Conservation (phyloP, 2,888 invertebrate genomes). For the Stenodema calcarata region DNA sequence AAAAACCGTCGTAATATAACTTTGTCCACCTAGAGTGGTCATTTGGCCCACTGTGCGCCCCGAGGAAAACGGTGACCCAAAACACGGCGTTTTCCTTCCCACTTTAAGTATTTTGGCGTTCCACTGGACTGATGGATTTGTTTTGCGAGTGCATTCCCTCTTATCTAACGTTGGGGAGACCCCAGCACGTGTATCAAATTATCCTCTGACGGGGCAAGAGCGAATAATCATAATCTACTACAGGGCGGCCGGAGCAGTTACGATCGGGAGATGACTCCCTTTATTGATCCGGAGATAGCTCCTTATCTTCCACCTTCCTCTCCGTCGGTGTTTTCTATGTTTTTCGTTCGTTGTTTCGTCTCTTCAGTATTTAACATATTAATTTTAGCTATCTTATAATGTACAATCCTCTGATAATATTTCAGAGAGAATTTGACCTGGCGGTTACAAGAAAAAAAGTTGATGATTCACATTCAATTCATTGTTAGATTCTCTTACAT, state of each 20-base stretch:
- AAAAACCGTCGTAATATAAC: no score
- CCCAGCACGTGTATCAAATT: slow-evolving; percentile 8
- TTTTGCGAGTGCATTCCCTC: background rate
- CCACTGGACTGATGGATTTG: background rate
- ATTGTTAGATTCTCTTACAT: no score
- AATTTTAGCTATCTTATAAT: no score
- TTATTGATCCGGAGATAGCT: background rate
- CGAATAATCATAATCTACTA: background rate
- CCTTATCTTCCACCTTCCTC: background rate
- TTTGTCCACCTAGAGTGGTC: no score
- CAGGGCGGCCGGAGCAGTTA: background rate
- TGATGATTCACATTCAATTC: no score
- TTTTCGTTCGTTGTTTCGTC: no score
- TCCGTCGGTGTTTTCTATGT: background rate
- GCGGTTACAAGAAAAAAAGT: no score
- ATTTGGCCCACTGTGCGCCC: no score
- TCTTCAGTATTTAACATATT: no score
- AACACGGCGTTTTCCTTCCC: background rate
- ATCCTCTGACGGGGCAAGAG: background rate
- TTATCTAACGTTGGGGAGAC: background rate
- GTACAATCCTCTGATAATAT: no score
- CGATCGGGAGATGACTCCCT: background rate
- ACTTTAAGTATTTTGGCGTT: background rate
- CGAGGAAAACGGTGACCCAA: no score
- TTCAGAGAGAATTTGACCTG: no score